Percentiles rank a stretch among this genome's conserved stretches.
These are phyloP conservation scores for Acipenser ruthenus DNA, from an alignment of 2,797 vertebrate genomes.

Conservation along the genomic window DNA sequence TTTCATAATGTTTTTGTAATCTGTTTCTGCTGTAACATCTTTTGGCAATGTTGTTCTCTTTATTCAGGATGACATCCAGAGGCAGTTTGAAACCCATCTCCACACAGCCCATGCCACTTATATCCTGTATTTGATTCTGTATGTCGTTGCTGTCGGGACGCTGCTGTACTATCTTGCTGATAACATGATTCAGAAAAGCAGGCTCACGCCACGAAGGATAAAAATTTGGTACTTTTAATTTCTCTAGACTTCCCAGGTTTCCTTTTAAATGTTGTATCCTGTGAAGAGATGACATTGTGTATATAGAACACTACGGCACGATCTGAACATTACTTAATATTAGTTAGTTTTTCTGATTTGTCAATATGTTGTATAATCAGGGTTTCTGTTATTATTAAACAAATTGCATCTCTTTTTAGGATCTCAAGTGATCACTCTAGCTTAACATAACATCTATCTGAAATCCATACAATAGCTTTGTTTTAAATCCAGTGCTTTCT, in stretches of 20 bases:
- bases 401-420: no score
- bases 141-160: slow-evolving; percentile 15
- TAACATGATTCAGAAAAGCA: slow-evolving; percentile 28
- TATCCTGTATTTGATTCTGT: slow-evolving; percentile 20
- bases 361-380: no score
- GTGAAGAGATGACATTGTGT: no score
- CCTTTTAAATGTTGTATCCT: slow-evolving; percentile 15
- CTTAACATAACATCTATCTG: no score
- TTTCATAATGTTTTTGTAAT: not conserved
- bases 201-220: slow-evolving; percentile 23
- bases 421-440: no score
- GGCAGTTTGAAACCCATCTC: slow-evolving; percentile 22
- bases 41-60: not conserved
- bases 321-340: no score
- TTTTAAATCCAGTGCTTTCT: not conserved
- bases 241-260: slow-evolving; percentile 14
- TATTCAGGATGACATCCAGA: slow-evolving; percentile 21
- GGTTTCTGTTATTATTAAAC: no score
- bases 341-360: no score
- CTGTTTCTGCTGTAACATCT: not conserved
- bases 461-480: no score
- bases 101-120: slow-evolving; percentile 18
- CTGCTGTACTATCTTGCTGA: slow-evolving; percentile 27
- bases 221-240: slow-evolving; percentile 19
- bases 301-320: no score